Evolutionary conservation across 2,797 vertebrate species (phyloP), one percentile per base, ranked within the genome.

Genomic region (Cyprinodon diabolis): DNA sequence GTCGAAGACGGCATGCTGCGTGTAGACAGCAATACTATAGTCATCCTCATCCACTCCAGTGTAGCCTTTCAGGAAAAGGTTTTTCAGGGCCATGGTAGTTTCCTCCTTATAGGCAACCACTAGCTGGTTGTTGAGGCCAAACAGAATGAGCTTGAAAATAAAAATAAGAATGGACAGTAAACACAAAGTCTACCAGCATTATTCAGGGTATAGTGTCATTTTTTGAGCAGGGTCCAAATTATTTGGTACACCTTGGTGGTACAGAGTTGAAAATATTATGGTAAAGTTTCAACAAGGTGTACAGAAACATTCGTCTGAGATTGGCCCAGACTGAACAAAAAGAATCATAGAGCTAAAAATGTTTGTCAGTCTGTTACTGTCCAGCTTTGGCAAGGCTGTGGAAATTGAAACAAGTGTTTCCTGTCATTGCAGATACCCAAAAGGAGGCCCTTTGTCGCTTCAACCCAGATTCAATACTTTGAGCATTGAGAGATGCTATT

Each of bases 61-160:
- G 90, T 97, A 99, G 72, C 89, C 95, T 89, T 95, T 98, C 84
- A 99, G 86, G 90, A 99, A 98, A 6, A 99, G 86, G 80, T 96
- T 96, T 90, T 99, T 99, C 83, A 99, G 96, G 70, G 97, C 95
- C 87, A 96, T 76, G 10, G 89, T 87, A 79, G 96, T 99, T 86
- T 99, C 98, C 81, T 99, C 97, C 90, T 98, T 99, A 81, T 97
- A 99, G 5, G 97, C 95, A 79, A 98, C 97, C 80, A 99, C 97
- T 86, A 97, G 90, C 90, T 99, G 98, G 91, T 99, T 99, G 90
- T 96, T 97, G 84, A 99, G 94, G 55, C 98, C 98, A 68, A 99
- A 99, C 51, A 97, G 89, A 68, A 99, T 87, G 51, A 99, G 97
- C 98, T 99, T 30, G 30, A 30, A 63, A 1, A 4, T 47, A 30